These are phyloP conservation scores for Rhombomys opimus DNA, from an alignment of 2,113 vertebrate species.

Conservation along the genomic window DNA sequence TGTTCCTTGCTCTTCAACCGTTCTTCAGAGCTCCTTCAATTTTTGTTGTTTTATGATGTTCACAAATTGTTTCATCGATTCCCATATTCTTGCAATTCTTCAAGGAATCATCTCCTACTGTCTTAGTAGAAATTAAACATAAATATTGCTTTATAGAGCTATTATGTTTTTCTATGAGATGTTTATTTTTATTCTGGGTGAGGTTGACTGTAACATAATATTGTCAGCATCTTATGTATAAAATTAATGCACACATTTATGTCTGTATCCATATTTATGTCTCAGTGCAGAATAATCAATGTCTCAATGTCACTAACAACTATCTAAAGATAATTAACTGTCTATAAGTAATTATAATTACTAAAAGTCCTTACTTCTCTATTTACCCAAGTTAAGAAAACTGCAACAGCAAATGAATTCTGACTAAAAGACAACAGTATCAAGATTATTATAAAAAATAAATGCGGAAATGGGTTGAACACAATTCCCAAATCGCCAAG, in stretches of 20 bases:
- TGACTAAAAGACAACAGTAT: slow-evolving; percentile 10
- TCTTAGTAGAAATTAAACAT: slow-evolving; percentile 17
- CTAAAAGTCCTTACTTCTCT: neutral
- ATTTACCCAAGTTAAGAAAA: slow-evolving; percentile 29
- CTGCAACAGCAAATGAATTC: slow-evolving; percentile 66
- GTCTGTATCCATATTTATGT: neutral
- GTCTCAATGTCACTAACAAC: neutral
- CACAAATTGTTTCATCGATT: neutral
- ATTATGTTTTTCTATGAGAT: neutral
- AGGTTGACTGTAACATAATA: slow-evolving; percentile 16
- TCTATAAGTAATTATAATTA: slow-evolving; percentile 45
- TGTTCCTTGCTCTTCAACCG: neutral
- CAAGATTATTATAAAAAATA: slow-evolving; percentile 34
- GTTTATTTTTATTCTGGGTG: neutral
- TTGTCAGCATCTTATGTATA: neutral
- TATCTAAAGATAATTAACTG: slow-evolving; percentile 32
- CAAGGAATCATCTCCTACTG: neutral
- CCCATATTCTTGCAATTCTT: neutral
- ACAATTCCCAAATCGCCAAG: neutral
- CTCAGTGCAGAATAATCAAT: neutral
- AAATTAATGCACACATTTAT: neutral
- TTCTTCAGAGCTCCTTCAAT: no score
- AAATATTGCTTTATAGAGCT: neutral
- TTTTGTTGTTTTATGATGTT: neutral
- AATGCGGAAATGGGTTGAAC: slow-evolving; percentile 2